Base-by-base conservation (phyloP, 1,140 invertebrate species). In the Pseudobourletiella spinata region DNA sequence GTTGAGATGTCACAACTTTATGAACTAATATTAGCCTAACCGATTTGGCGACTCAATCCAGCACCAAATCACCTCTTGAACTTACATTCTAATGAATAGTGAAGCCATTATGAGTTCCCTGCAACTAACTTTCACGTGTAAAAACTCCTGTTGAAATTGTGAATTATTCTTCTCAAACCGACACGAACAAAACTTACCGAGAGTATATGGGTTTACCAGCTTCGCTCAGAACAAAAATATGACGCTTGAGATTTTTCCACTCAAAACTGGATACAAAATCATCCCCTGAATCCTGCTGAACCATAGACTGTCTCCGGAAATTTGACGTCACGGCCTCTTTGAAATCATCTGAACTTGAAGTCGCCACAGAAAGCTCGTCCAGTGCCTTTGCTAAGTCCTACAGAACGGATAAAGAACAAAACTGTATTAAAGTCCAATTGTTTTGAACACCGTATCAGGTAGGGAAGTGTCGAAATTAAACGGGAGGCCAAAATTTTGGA, bases 141-240 rank as follows among this genome's bases (percentile, higher is more conserved):
- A n/a, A n/a, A n/a, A n/a, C n/a, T n/a, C n/a, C n/a, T n/a, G n/a
- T n/a, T n/a, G n/a, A n/a, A n/a, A n/a, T n/a, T n/a, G n/a, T n/a
- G n/a, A n/a, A n/a, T n/a, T n/a, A n/a, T n/a, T n/a, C n/a, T n/a
- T n/a, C n/a, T n/a, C n/a, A n/a, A n/a, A n/a, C n/a, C n/a, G n/a
- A n/a, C n/a, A n/a, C n/a, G n/a, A 11, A 11, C 35, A 39, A n/a
- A 39, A 39, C 56, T 54, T 79, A 91, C 82, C 92, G 83, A 26
- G 91, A 91, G 77, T 95, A 98, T 64, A 98, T 91, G 22, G 94
- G 93, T 77, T 98, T 98, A 14, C 94, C 93, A 18, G 93, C 88
- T 73, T 91, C 86, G 77, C 92, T 96, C 6, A 97, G 75, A 67
- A 98, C 88, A 76, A 98, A 96, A 35, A 97, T 82, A 78, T 98